These are phyloP conservation scores for Syrrhaptes paradoxus DNA, from an alignment of 2,113 vertebrate genomes.

Conservation along the genomic window DNA sequence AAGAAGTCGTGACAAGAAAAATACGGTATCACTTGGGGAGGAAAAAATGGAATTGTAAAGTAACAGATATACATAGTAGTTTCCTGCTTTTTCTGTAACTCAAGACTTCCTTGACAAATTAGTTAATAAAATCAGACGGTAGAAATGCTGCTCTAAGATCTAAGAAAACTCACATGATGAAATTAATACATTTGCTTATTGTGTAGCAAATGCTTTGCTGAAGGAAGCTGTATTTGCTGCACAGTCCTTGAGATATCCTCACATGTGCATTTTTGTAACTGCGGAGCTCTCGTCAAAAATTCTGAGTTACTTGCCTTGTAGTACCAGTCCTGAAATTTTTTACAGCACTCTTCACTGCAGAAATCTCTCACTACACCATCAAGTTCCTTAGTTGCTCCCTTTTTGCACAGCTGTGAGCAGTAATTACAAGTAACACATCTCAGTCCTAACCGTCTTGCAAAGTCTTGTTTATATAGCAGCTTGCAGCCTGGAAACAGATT, in stretches of 20 bases:
- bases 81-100: neutral
- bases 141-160: conserved; percentile 42
- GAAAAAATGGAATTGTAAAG: conserved; percentile 20
- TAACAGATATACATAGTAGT: neutral
- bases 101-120: neutral
- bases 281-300: conserved; percentile 55
- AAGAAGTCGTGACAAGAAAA: conserved; percentile 41
- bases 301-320: conserved; percentile 86
- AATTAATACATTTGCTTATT: conserved; percentile 40
- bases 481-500: conserved; percentile 89
- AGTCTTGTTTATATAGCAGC: conserved; percentile 97
- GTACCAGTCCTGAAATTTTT: conserved; percentile 98
- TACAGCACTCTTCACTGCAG: conserved; percentile 92
- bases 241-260: conserved; percentile 58
- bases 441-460: conserved; percentile 91
- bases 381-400: conserved; percentile 88
- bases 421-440: conserved; percentile 99
- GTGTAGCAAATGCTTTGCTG: conserved; percentile 30
- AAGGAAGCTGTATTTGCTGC: conserved; percentile 16
- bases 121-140: conserved; percentile 18
- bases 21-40: neutral
- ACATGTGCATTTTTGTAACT: conserved; percentile 27
- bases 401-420: conserved; percentile 96
- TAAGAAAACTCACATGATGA: conserved; percentile 24
- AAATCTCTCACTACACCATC: conserved; percentile 93